Conservation (phyloP, 1,140 invertebrate genomes). For the Chymomyza costata region DNA sequence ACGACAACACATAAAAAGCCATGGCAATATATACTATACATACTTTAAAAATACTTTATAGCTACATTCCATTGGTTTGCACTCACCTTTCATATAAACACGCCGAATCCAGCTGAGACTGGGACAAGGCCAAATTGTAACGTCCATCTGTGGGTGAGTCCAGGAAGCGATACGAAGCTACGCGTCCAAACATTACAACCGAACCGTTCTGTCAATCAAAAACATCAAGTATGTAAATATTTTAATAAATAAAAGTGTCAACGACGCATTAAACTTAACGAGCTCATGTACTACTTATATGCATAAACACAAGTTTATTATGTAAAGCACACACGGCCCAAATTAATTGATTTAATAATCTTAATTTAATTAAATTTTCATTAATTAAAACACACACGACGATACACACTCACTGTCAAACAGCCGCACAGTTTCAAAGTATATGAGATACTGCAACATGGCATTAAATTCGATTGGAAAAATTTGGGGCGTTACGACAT, state of each 20-base stretch:
- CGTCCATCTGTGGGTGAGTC: conserved; percentile 92
- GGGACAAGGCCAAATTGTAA: conserved; percentile 79
- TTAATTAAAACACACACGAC: conserved; percentile 11
- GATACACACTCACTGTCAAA: background rate
- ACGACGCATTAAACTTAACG: too few species aligned
- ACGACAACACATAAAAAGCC: too few species aligned
- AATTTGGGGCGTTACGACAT: conserved; percentile 59
- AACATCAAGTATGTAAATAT: background rate
- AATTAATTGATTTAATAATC: conserved; percentile 34
- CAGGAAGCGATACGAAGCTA: conserved; percentile 94
- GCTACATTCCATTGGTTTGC: conserved; percentile 1
- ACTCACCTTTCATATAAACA: conserved; percentile 86
- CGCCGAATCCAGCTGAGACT: conserved; percentile 83
- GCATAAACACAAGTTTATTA: too few species aligned
- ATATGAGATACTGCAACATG: conserved; percentile 36
- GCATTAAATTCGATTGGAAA: conserved; percentile 22
- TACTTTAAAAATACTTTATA: too few species aligned
- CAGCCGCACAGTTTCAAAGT: conserved; percentile 21
- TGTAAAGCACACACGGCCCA: too few species aligned
- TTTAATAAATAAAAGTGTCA: too few species aligned
- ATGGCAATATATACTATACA: too few species aligned
- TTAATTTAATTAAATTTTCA: conserved; percentile 36
- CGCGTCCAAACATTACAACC: conserved; percentile 91
- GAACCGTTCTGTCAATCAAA: conserved; percentile 82
- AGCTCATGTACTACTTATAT: too few species aligned